Evolutionary conservation across 2,113 vertebrate species (phyloP).

Genomic region (Chloropsis hardwickii): DNA sequence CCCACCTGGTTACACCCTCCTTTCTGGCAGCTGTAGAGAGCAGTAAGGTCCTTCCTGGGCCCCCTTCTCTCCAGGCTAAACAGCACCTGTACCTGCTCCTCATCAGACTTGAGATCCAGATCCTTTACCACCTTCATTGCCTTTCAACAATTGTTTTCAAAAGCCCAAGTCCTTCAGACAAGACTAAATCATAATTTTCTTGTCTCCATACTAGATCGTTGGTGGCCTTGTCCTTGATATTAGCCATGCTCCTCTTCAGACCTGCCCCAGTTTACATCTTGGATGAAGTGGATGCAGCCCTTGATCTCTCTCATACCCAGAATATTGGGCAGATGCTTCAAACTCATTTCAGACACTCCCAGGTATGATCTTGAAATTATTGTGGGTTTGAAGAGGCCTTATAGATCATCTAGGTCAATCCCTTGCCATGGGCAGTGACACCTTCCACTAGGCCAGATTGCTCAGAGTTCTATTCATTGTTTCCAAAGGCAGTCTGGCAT

Average conservation of each 20-base stretch:
- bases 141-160: neutral
- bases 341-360: conserved; percentile 89
- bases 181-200: neutral
- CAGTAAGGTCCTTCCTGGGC: no score
- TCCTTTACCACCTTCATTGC: neutral
- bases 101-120: neutral
- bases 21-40: neutral
- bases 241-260: conserved; percentile 95
- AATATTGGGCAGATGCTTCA: conserved; percentile 97
- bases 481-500: neutral
- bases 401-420: neutral
- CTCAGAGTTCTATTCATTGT: neutral
- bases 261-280: conserved; percentile 98
- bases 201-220: conserved; percentile 78
- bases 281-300: conserved; percentile 95
- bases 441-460: neutral
- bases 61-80: neutral
- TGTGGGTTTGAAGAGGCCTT: neutral
- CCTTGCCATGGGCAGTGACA: fast-evolving
- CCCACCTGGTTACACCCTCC: neutral
- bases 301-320: conserved; percentile 96
- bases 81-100: neutral
- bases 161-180: neutral
- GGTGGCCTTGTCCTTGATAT: conserved; percentile 93
- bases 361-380: conserved; percentile 71